Base-by-base conservation (phyloP, 2,113 vertebrate genomes). In the Mus pahari region DNA sequence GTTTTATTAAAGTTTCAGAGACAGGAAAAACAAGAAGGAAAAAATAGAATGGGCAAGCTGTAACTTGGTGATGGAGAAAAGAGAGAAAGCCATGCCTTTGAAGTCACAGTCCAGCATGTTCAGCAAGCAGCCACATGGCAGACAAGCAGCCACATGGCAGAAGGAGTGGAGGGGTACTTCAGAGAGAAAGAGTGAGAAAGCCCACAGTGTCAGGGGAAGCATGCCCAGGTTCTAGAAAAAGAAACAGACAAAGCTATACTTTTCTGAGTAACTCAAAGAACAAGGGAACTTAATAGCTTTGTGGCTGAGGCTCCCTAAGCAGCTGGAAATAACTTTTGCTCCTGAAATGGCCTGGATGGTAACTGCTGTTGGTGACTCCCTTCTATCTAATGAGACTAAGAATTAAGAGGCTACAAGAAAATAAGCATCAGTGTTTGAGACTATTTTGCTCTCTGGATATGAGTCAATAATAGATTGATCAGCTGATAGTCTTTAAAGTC, bases 361-460 rank as follows among this genome's bases (percentile, higher is more conserved):
- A 8, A 96, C 88, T 94, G n/a, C 7, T 94, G 22, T 22, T 73
- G 81, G 20, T 92, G 8, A 89, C 22, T 73, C 75, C 28, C 33
- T 86, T 91, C 87, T 55, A n/a, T 95, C 5, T 77, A 75, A 70
- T 68, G 28, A 91, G 31, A 79, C 24, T 95, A 86, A 6, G 0
- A 26, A 95, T 86, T 94, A 97, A 50, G 75, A 95, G 92, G 87
- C 60, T 77, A 89, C 26, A 0, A 73, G 58, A 94, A 94, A 73
- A 88, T 50, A 60, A 58, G 36, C n/a, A 19, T 87, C 28, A 89
- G 28, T 75, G 3, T 79, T 89, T 91, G n/a, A 92, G 48, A 84
- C 19, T 73, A 82, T 50, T 96, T 78, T 93, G 10, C 33, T 88
- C 42, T 78, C 48, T 90, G 28, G 28, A 53, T 90, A 89, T 78